Conservation (phyloP, 2,797 vertebrate species). For the Enteromius argenteus region DNA sequence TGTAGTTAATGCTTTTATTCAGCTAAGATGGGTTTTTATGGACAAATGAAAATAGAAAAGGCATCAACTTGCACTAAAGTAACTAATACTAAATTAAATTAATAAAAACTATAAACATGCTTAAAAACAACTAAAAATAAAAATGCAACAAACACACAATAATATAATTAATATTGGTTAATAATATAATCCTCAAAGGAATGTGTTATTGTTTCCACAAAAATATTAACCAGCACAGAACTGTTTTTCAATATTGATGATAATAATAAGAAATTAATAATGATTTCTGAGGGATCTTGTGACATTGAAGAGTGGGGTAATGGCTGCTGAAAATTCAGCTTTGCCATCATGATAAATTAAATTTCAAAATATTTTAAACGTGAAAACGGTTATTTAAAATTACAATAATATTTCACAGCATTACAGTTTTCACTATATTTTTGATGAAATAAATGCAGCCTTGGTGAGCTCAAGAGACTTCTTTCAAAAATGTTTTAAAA, state of each 20-base stretch:
- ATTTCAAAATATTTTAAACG: not conserved
- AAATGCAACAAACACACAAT: not conserved
- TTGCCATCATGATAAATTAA: not conserved
- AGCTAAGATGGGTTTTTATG: not conserved
- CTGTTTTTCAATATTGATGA: not conserved
- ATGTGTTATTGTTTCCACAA: not conserved
- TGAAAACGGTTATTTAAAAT: not conserved
- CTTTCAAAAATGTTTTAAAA: not conserved
- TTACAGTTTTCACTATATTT: not conserved
- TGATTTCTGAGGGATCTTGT: not conserved
- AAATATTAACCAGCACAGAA: not conserved
- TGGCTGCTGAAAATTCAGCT: not conserved
- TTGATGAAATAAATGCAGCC: not conserved
- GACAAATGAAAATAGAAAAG: not conserved
- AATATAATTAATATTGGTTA: too few relatives aligned
- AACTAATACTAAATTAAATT: not conserved
- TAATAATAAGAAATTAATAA: not conserved
- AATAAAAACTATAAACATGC: not conserved
- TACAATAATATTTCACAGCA: not conserved
- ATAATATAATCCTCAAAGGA: not conserved
- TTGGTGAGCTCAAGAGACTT: not conserved
- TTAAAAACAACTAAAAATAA: not conserved
- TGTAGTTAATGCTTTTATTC: not conserved
- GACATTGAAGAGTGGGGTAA: not conserved
- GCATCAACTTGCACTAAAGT: not conserved